Evolutionary conservation across 2,797 vertebrate genomes (phyloP), one percentile per base, ranked within the genome.

Genomic region (Glossophaga mutica): DNA sequence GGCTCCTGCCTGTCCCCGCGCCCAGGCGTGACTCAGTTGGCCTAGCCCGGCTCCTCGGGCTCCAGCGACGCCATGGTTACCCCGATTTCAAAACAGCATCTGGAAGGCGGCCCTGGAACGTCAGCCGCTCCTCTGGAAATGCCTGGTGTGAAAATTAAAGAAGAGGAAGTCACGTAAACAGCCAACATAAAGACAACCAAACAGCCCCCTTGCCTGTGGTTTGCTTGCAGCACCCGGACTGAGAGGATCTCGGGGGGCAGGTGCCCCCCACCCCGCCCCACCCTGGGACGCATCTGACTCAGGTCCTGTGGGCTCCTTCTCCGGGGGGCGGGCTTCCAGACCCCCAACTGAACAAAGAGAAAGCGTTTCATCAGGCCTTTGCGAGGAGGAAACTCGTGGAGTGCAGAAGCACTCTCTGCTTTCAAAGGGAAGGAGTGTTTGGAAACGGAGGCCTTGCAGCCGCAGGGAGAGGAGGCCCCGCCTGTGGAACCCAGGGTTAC

Each of bases 71-170:
- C 97, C 98, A 98, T 98, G 96, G 97, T 97, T 97, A 98, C 97
- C 39, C 48, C 34, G 73, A 94, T 70, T 97, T 97, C 98, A 97
- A 98, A 98, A 98, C 96, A 98, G 96, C 98, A 97, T 98, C 98
- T 98, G 98, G 98, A 98, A 96, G 42, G 87, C 90, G 70, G 94
- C 93, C 95, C 96, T 93, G 96, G 92, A 90, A 98, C 86, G 46
- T 48, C 9, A 74, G 81, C 78, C 78, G 95, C 94, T 90, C 44
- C 39, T 71, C 92, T 85, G 96, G 96, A 97, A 97, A 97, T 0
- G 32, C 71, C 91, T 89, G 87, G 96, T 59, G 44, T 83, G 84
- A 97, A 90, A 92, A 87, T 0, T 50, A 86, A 93, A 82, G 57
- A 95, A 96, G 97, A 98, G 96, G 68, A 95, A 96, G 96, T 91